Conservation (phyloP, 30 jellyfish, hydroid and myxozoan species). For the Cassiopea andromeda region DNA sequence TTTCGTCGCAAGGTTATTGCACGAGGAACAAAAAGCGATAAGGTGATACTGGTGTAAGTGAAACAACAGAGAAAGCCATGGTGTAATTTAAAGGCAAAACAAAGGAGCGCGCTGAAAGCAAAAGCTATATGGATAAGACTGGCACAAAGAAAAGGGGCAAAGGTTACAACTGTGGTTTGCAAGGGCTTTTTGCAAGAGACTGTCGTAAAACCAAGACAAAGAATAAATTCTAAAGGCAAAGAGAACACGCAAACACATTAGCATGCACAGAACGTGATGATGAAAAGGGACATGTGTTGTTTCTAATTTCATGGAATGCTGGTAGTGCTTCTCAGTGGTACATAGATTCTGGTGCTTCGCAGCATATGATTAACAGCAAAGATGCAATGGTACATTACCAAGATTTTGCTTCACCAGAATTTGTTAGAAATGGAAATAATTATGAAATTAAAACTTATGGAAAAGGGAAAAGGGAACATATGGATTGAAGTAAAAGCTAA, state of each 20-base stretch:
- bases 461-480: neutral
- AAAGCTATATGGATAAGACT: neutral
- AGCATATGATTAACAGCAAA: neutral
- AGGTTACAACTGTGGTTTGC: neutral
- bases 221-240: neutral
- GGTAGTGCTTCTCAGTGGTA: neutral
- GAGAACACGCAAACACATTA: neutral
- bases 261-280: neutral
- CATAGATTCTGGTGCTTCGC: neutral
- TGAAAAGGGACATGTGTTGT: neutral
- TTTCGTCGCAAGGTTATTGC: neutral
- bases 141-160: neutral
- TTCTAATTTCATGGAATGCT: neutral
- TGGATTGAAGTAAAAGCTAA: neutral
- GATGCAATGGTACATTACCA: neutral
- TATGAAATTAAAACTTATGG: neutral
- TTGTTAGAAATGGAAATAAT: neutral
- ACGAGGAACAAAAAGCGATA: neutral
- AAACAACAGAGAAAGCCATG: neutral
- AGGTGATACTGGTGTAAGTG: neutral
- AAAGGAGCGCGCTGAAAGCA: neutral
- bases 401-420: neutral
- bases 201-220: neutral
- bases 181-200: neutral
- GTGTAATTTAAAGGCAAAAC: neutral